Evolutionary conservation across 2,888 invertebrate species (phyloP), one percentile per base, ranked within the genome.

Genomic region (Colletes collaris): DNA sequence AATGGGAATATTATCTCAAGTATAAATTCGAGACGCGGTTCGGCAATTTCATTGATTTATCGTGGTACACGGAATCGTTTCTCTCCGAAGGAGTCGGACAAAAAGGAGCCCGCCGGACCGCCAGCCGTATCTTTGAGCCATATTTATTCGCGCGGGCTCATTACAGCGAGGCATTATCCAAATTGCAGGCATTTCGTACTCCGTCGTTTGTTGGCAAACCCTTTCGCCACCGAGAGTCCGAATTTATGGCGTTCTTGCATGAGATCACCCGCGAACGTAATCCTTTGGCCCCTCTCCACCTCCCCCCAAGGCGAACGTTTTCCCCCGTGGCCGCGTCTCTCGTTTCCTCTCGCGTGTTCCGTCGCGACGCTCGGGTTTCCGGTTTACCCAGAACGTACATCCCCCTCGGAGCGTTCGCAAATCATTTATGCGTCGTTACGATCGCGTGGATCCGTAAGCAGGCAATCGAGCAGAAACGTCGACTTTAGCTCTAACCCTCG

Each of bases 161-260:
- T 88, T 88, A 88, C 80, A 78, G 69, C 77, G 82, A 82, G 81
- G 64, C 87, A 84, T 88, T 85, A 85, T 58, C 82, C 82, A 87
- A 88, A 88, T 87, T 86, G 84, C 87, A 75, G 83, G 75, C 86
- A 87, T 84, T 86, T 86, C 79, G 67, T 83, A 79, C 74, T 82
- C 81, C n/a, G 13, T 82, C 85, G 85, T 89, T 88, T 78, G 86
- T 83, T 86, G 85, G 84, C 84, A 87, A 88, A 84, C 86, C 85
- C 81, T 88, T 89, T 89, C 85, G 79, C 86, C 87, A 76, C 67
- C 72, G 71, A 67, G 64, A 66, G 74, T 73, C 67, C 77, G 82
- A 88, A 90, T 90, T 89, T 89, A 90, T 88, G 84, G 82, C 84
- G 79, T 87, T 85, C 86, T 87, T 85, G 85, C 85, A 84, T 76